These are phyloP conservation scores for Amphipoea oculea DNA, from an alignment of 2,888 invertebrate genomes.

Conservation along the genomic window DNA sequence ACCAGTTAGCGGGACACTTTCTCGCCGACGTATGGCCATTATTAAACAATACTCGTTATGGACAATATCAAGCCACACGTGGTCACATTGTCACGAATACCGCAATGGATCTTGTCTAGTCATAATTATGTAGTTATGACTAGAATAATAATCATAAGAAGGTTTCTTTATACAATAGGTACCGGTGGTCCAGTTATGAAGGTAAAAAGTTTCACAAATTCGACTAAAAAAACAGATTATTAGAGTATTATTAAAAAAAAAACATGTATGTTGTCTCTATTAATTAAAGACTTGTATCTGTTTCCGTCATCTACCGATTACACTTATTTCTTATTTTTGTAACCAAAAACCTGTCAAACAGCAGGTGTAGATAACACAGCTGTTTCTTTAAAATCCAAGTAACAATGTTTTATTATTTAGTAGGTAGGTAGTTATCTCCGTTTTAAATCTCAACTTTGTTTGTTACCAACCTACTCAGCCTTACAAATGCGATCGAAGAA, in stretches of 20 bases:
- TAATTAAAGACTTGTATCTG: not conserved
- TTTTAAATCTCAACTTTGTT: constrained; percentile 44
- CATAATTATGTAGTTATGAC: constrained; percentile 47
- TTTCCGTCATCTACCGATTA: constrained; percentile 33
- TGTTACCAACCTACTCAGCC: constrained; percentile 17
- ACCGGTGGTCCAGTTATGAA: not conserved
- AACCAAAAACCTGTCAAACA: constrained; percentile 46
- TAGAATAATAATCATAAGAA: constrained; percentile 50
- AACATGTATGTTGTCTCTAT: not conserved
- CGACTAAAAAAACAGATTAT: not conserved
- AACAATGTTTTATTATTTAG: constrained; percentile 29
- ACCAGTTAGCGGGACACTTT: constrained; percentile 84
- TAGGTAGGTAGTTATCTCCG: constrained; percentile 18
- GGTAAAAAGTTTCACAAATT: not conserved
- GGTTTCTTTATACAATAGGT: not conserved
- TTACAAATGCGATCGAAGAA: constrained; percentile 38
- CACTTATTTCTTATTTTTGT: constrained; percentile 41
- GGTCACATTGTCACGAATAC: constrained; percentile 58
- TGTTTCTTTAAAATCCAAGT: constrained; percentile 31
- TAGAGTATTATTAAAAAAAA: not conserved
- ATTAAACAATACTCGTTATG: constrained; percentile 84
- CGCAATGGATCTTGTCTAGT: constrained; percentile 39
- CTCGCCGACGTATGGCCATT: constrained; percentile 79
- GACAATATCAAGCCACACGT: constrained; percentile 67
- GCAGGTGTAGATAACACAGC: constrained; percentile 50